Evolutionary conservation across 2,797 vertebrate genomes (phyloP), one percentile per base, ranked within the genome.

Genomic region (Agapornis canus): DNA sequence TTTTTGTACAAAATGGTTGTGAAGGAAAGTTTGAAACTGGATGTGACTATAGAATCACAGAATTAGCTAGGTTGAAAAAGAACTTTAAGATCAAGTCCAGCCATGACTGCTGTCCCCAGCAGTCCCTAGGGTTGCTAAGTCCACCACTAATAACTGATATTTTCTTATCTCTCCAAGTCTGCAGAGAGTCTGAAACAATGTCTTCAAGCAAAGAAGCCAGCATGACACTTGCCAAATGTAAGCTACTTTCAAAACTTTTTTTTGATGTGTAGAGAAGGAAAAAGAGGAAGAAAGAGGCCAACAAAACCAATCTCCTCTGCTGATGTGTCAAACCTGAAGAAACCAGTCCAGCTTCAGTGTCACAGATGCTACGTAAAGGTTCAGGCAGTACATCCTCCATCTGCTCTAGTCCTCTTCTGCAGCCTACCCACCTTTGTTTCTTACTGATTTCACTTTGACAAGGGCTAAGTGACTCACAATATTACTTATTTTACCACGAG

Each of bases 401-500:
- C 56, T 79, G 68, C n/a, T 27, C n/a, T 8, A 13, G 13, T 9
- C 20, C 29, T 66, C 26, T 60, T 66, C 22, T 66, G 66, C 39
- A 23, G 6, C 0, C 0, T 13, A 13, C 6, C 21, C 15, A 7
- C 45, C 21, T 66, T 40, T 0, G 0, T 82, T 89, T 63, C 45
- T 40, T 20, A 3, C 42, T n/a, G n/a, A 6, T 69, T 80, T 49
- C 56, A 29, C 63, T 40, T 66, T 4, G 4, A 3, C 26, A 20
- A 25, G 16, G 26, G 26, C 39, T 0, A 0, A 21, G 7, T 27
- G 52, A 31, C n/a, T 25, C 35, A 17, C 23, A 11, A 1, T 0
- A 3, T 23, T 19, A 10, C 1, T 17, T 21, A 6, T 43, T 85
- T 85, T 54, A 20, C 31, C 29, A 37, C 3, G 32, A 42, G 71